phyloP scores from a whole-genome alignment of 2,113 vertebrate genomes.

The Halichoeres trimaculatus region DNA sequence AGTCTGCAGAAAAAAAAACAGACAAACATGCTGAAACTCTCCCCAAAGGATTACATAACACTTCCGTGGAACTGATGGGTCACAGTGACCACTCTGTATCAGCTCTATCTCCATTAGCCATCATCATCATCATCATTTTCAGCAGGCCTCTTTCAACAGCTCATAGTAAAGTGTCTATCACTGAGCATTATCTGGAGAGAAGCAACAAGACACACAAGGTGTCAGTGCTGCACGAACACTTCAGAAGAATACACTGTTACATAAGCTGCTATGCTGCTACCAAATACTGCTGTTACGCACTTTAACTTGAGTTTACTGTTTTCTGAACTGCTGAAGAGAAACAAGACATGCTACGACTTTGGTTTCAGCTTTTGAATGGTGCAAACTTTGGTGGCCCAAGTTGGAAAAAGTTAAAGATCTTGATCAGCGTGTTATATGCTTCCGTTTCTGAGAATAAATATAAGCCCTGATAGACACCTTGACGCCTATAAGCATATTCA shows the following conservation, averaged over 20 bases:
- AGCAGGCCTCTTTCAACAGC: slow-evolving; percentile 43
- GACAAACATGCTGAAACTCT: slow-evolving; percentile 12
- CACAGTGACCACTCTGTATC: slow-evolving; percentile 55
- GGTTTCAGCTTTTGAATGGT: no score
- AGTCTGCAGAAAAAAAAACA: not conserved
- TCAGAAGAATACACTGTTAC: not conserved
- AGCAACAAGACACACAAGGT: slow-evolving; percentile 16
- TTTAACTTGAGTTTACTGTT: no score
- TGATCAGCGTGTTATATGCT: no score
- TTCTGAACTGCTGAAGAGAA: no score
- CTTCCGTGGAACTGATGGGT: slow-evolving; percentile 55
- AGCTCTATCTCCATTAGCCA: slow-evolving; percentile 52
- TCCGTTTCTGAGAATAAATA: no score
- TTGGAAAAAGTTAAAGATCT: no score
- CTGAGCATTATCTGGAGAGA: slow-evolving; percentile 9
- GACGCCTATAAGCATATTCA: no score
- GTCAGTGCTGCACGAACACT: not conserved
- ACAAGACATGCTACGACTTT: no score
- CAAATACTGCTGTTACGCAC: not conserved
- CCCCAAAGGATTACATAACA: slow-evolving; percentile 64
- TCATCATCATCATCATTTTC: slow-evolving; percentile 21
- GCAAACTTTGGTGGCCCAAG: no score
- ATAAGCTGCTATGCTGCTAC: not conserved
- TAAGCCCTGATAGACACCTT: no score
- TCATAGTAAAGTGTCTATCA: slow-evolving; percentile 47